phyloP scores from a whole-genome alignment of 2,888 invertebrate genomes.

The Brachynemurus nebulosus region DNA sequence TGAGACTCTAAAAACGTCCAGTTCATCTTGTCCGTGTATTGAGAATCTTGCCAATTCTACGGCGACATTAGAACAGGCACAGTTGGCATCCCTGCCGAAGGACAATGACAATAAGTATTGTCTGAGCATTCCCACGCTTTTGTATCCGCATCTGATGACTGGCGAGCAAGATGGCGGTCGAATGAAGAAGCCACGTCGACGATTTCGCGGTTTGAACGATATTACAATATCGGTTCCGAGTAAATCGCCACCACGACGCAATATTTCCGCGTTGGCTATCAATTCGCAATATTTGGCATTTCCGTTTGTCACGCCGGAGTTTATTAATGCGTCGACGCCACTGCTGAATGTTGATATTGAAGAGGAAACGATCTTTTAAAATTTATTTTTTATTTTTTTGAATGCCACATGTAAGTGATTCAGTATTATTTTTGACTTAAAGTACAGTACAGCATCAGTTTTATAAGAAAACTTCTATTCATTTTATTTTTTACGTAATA shows the following conservation, averaged over 20 bases:
- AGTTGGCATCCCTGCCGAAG: conserved; percentile 24
- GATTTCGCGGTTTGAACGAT: too few species aligned
- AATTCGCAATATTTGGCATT: conserved; percentile 1
- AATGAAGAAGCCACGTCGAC: background rate
- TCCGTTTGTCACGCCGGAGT: background rate
- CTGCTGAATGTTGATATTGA: background rate
- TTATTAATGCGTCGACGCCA: conserved; percentile 1
- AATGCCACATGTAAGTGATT: too few species aligned
- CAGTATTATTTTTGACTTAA: too few species aligned
- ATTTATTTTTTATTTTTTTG: too few species aligned
- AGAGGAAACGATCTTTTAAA: too few species aligned
- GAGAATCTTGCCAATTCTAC: conserved; percentile 37
- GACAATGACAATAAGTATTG: conserved; percentile 17
- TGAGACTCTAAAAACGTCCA: conserved; percentile 33
- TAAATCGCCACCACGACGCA: background rate
- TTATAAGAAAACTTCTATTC: too few species aligned
- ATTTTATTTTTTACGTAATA: too few species aligned
- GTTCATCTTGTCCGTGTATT: conserved; percentile 60
- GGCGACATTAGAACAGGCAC: conserved; percentile 27
- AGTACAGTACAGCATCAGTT: too few species aligned
- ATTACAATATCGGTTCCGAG: background rate
- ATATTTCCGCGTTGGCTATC: background rate
- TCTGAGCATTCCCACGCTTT: conserved; percentile 5
- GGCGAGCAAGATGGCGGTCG: background rate
- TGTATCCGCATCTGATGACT: background rate